Evolutionary conservation across 2,797 vertebrate genomes (phyloP).

Genomic region (Leptodactylus fallax): DNA sequence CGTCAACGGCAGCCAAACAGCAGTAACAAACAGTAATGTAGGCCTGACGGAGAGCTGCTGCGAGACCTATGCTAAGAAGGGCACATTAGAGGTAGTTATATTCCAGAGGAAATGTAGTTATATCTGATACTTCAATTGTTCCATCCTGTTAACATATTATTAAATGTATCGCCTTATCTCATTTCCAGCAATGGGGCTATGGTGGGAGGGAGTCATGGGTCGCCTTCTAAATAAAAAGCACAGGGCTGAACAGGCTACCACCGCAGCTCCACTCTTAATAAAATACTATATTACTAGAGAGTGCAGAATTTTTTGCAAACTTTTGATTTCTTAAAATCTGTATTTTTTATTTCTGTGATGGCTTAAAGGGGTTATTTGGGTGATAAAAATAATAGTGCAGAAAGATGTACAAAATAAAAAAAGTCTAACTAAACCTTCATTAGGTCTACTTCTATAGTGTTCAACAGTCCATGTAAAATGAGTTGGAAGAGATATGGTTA

Average conservation of each 20-base stretch:
- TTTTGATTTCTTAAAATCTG: neutral
- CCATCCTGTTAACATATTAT: slow-evolving; percentile 51
- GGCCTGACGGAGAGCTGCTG: slow-evolving; percentile 33
- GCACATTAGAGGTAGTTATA: slow-evolving; percentile 53
- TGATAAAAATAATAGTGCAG: too few species aligned
- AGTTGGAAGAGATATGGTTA: too few species aligned
- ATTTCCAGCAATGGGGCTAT: slow-evolving; percentile 9
- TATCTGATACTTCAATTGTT: slow-evolving; percentile 56
- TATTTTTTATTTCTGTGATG: neutral
- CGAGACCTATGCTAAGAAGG: slow-evolving; percentile 51
- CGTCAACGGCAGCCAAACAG: slow-evolving; percentile 50
- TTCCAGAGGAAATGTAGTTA: slow-evolving; percentile 1
- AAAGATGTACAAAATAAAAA: too few species aligned
- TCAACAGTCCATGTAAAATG: too few species aligned
- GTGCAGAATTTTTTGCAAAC: neutral
- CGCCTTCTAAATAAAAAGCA: slow-evolving; percentile 4
- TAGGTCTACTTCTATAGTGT: too few species aligned
- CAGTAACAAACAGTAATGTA: slow-evolving; percentile 52
- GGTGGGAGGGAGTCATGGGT: slow-evolving; percentile 9
- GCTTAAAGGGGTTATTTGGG: too few species aligned
- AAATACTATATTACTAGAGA: neutral
- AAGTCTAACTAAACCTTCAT: too few species aligned
- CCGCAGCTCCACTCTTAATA: neutral
- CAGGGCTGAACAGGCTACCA: neutral
- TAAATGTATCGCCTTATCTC: slow-evolving; percentile 42